Base-by-base conservation (phyloP, 2,888 invertebrate species). In the Volucella inflata region DNA sequence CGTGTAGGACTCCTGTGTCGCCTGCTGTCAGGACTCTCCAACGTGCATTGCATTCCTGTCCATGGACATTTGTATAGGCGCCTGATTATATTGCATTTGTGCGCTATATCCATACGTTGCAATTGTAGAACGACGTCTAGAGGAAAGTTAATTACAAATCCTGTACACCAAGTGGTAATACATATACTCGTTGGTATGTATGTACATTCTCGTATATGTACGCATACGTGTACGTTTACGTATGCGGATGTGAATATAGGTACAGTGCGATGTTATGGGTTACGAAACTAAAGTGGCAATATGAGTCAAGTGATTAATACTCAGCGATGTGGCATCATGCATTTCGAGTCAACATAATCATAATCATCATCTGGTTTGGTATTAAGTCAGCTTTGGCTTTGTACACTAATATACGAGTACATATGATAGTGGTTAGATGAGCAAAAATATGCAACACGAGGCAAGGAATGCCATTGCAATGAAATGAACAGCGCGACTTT, bases 121-220 rank as follows among this genome's bases (percentile, higher is more conserved):
- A 21, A 64, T 30, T 8, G 21, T 38, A 14, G 51, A 50, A 78
- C 38, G 48, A 11, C 42, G 40, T 48, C 57, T 11, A 21, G 57
- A 70, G 53, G 46, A 79, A 74, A 83, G 74, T 83, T 83, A 83
- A 83, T 83, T 83, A 74, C 74, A 79, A 74, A 74, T 74, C 79
- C 83, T 62, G 48, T 60, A 46, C 36, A 42, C 16, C 42, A 21
- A 14, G 46, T 14, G 17, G 21, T n/a, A n/a, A n/a, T n/a, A n/a
- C n/a, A n/a, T n/a, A n/a, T n/a, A n/a, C n/a, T n/a, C n/a, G n/a
- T n/a, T n/a, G n/a, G n/a, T n/a, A n/a, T n/a, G n/a, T n/a, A n/a
- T n/a, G n/a, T n/a, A n/a, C n/a, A n/a, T n/a, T n/a, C n/a, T n/a
- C n/a, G n/a, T n/a, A n/a, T n/a, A n/a, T n/a, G n/a, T n/a, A n/a